Evolutionary conservation across 1,140 invertebrate species (phyloP), one percentile per base, ranked within the genome.

Genomic region (Aethina tumida): DNA sequence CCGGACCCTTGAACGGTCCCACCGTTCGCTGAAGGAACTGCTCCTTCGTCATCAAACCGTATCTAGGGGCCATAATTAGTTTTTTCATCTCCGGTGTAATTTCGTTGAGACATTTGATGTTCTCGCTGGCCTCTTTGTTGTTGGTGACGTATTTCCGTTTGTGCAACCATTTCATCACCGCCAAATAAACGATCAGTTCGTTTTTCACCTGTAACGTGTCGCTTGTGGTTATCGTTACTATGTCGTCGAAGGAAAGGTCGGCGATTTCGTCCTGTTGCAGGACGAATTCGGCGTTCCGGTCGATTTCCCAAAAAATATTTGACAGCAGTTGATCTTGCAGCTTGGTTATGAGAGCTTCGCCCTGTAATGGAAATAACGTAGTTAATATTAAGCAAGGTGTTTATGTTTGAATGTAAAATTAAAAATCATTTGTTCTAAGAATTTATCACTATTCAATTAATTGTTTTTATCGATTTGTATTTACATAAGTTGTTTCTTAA

Each of bases 41-140:
- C 20, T 47, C 52, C 32, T 51, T 55, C 2, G 43, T 42, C 54
- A 61, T 56, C 9, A 61, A 41, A 21, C 59, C 57, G 15, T 61
- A 61, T 27, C 44, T 47, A 6, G 59, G 54, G 20, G 57, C 50
- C 28, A 53, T 55, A 5, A 49, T 24, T 13, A 61, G 38, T 15
- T 59, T 43, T 21, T 50, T 44, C 6, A 59, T 25, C 1, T 58
- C 52, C 20, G 52, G 50, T 24, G 50, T 58, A 4, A 56, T 41
- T 32, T 58, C 52, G 6, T 42, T 27, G 18, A 43, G 21, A n/a
- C n/a, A n/a, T 26, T 39, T 14, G 43, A 33, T 12, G 17, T 38
- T 24, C 26, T 25, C 12, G 15, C 5, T 20, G 31, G 14, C 10
- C 36, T 30, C 28, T 45, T 38, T 40, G 27, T 22, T 41, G 14